These are phyloP conservation scores for Euproctis similis DNA, from an alignment of 2,888 invertebrate genomes.

Conservation along the genomic window DNA sequence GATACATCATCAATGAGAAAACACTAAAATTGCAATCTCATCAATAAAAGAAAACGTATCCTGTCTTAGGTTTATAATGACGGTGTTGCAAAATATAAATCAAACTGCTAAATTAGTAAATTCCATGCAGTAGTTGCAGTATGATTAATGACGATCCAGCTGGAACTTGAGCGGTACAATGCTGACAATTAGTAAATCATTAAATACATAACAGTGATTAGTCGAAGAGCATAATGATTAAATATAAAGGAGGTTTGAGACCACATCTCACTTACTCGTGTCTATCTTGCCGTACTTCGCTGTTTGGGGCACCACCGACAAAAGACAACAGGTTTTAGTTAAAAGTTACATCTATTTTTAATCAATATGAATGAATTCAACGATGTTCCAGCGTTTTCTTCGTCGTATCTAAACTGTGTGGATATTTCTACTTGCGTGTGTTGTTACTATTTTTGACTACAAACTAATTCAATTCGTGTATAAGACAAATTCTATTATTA, in stretches of 20 bases:
- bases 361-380: conserved; percentile 17
- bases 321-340: conserved; percentile 69
- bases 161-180: conserved; percentile 48
- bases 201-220: conserved; percentile 60
- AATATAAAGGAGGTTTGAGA: conserved; percentile 65
- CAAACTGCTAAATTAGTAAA: conserved; percentile 45
- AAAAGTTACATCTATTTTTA: conserved; percentile 35
- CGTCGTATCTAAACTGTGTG: conserved; percentile 13
- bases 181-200: conserved; percentile 58
- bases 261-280: conserved; percentile 75
- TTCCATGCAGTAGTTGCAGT: conserved; percentile 53
- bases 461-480: conserved; percentile 17
- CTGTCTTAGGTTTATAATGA: conserved; percentile 22
- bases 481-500: conserved; percentile 14
- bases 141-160: conserved; percentile 43
- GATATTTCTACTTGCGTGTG: conserved; percentile 17
- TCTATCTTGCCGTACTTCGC: conserved; percentile 70
- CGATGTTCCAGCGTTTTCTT: conserved; percentile 28
- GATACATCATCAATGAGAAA: conserved; percentile 36
- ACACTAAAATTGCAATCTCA: neutral
- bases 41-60: conserved; percentile 32
- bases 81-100: conserved; percentile 38
- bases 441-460: conserved; percentile 18
- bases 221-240: conserved; percentile 62
- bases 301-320: conserved; percentile 76